Base-by-base conservation (phyloP, 2,888 invertebrate species). In the Erebia palarica region DNA sequence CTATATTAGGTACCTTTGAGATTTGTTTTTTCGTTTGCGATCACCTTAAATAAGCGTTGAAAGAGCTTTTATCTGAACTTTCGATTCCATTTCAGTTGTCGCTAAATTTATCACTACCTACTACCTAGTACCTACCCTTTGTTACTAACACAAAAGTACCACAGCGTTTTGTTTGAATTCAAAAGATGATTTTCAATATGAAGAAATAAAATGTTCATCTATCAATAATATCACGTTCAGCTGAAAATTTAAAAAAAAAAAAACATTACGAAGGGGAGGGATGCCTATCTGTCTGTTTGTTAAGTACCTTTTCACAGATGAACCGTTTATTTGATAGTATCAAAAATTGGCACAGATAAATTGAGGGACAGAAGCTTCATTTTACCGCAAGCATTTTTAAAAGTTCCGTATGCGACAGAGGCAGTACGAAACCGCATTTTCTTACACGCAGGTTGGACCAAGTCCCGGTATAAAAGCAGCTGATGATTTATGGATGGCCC, bases 401-500 rank as follows among this genome's bases (percentile, higher is more conserved):
- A n/a, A 47, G 47, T 47, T 47, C 5, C 36, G 7, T 36, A 36
- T 7, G 36, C 36, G 36, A 36, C 0, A 36, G 5, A 36, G 36
- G 7, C 36, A 1, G 36, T 36, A 36, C 5, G 36, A 36, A 36
- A 7, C 7, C 36, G 7, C 7, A 14, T 53, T 7, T 53, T 11
- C 57, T 13, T 27, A 7, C 36, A 14, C 47, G 14, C 14, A 98
- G 94, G 96, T 99, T 9, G 99, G 99, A 0, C 98, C 98, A 0
- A 96, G 97, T 81, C 95, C 96, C 72, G 98, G 98, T 0, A 96
- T 98, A 75, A 93, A 93, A 11, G 94, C 95, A 65, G 97, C 96
- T 0, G 98, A 98, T 82, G 96, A 98, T 81, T 89, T 98, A 57
- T 98, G 98, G 98, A 95, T 98, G 88, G 95, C 98, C 0, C 94